Conservation (phyloP, 2,797 vertebrate species). For the Pachyuromys duprasi region DNA sequence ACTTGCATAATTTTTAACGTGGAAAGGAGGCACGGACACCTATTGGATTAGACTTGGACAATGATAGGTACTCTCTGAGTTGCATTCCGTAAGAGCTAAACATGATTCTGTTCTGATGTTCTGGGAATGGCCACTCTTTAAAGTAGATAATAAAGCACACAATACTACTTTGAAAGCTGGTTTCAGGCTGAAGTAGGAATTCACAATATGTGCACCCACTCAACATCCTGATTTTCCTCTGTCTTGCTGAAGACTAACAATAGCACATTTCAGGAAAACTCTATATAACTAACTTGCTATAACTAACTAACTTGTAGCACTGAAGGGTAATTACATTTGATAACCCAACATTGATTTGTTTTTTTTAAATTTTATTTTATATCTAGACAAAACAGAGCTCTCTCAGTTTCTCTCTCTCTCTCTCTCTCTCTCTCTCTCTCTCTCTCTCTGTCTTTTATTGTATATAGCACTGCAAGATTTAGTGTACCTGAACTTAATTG, state of each 20-base stretch:
- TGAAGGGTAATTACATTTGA: neutral
- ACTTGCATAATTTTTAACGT: neutral
- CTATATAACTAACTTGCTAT: neutral
- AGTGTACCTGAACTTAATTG: neutral
- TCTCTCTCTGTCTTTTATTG: neutral
- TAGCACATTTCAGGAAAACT: neutral
- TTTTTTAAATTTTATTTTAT: neutral
- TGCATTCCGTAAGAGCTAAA: neutral
- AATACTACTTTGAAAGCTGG: neutral
- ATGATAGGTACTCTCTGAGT: too few species aligned
- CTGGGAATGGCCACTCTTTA: neutral
- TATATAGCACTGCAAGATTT: neutral
- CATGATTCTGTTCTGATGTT: neutral
- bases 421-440: too few species aligned
- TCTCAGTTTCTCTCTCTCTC: too few species aligned
- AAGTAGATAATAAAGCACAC: neutral
- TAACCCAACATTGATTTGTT: conserved; percentile 27
- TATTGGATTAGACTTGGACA: neutral
- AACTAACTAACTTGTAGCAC: neutral
- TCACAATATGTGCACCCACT: neutral
- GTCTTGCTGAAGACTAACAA: neutral
- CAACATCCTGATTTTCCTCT: neutral
- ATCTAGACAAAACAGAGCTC: neutral
- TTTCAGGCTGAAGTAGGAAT: neutral
- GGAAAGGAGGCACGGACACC: neutral